These are phyloP conservation scores for Salvelinus namaycush DNA, from an alignment of 2,113 vertebrate species.

Conservation along the genomic window DNA sequence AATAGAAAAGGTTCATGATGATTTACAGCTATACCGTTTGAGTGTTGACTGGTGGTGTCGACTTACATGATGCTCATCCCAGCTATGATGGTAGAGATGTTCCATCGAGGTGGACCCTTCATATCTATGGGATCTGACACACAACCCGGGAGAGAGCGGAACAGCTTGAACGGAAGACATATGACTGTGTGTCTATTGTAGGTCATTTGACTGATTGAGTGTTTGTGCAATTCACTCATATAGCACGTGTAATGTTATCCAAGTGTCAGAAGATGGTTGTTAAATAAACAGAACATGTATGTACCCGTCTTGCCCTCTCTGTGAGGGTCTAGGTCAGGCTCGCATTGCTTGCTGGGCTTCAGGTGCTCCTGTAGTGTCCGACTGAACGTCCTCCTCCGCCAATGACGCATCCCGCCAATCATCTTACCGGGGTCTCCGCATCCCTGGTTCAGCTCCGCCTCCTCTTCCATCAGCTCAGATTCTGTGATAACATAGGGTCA, in stretches of 20 bases:
- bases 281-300: background rate
- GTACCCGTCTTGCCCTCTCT: constrained; percentile 62
- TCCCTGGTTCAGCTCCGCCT: constrained; percentile 79
- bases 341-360: constrained; percentile 68
- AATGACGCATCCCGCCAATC: constrained; percentile 70
- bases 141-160: constrained; percentile 1
- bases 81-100: constrained; percentile 58
- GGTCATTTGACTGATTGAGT: background rate
- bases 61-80: constrained; percentile 78
- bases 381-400: constrained; percentile 83
- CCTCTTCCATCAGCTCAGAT: constrained; percentile 86
- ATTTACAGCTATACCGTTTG: background rate
- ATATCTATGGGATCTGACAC: constrained; percentile 61
- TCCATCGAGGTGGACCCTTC: constrained; percentile 50
- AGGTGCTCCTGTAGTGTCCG: constrained; percentile 75
- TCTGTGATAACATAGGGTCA: constrained; percentile 66
- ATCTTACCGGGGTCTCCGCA: constrained; percentile 81
- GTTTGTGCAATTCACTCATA: background rate
- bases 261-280: background rate
- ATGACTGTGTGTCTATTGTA: background rate
- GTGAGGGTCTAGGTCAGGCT: constrained; percentile 50
- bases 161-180: background rate
- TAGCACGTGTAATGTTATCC: background rate
- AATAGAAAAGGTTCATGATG: no score
- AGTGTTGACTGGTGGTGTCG: background rate